Percentiles rank a stretch among this genome's conserved stretches.
Conservation (phyloP, 2,888 invertebrate species). For the Zele albiditarsus region DNA sequence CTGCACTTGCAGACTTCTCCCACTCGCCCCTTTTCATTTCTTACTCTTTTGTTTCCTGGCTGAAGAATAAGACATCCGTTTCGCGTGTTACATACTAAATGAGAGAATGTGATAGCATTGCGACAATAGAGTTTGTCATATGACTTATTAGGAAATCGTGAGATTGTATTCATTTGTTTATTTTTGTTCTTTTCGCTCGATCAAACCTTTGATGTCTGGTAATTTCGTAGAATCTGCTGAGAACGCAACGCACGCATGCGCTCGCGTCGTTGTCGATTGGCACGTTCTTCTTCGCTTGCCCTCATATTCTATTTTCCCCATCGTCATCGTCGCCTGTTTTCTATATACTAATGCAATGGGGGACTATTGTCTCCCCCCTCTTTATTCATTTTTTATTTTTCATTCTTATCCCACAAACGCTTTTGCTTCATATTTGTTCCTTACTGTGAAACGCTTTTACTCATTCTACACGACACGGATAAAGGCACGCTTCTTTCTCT, state of each 20-base stretch:
- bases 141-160: slow-evolving; percentile 28
- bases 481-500: background rate
- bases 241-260: slow-evolving; percentile 11
- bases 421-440: background rate
- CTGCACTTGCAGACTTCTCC: slow-evolving; percentile 11
- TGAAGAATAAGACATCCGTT: slow-evolving; percentile 39
- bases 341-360: background rate
- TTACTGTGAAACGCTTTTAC: background rate
- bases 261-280: background rate
- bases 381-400: background rate
- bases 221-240: slow-evolving; percentile 11
- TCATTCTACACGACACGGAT: background rate
- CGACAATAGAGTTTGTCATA: slow-evolving; percentile 4
- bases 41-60: slow-evolving; percentile 26
- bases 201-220: slow-evolving; percentile 22
- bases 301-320: background rate
- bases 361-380: slow-evolving; percentile 2
- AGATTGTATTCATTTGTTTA: background rate
- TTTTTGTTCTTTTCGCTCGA: slow-evolving; percentile 9
- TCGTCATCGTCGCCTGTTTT: background rate
- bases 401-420: background rate
- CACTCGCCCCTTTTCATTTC: background rate
- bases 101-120: background rate
- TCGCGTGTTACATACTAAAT: slow-evolving; percentile 36
- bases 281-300: background rate